Base-by-base conservation (phyloP, 2,113 vertebrate genomes). In the Cynoglossus semilaevis region DNA sequence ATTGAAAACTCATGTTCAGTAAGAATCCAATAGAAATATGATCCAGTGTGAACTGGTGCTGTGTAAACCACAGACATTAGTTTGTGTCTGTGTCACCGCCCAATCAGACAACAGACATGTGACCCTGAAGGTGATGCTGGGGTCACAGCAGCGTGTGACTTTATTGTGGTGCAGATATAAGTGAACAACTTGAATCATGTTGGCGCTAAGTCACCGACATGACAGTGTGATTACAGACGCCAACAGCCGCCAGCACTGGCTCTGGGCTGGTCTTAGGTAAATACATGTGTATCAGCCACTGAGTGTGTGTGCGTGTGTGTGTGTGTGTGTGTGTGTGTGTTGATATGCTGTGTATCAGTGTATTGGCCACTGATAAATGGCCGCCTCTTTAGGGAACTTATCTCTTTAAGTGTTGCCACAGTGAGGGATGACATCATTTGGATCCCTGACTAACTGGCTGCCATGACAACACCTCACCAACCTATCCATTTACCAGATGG, bases 401-500 rank as follows among this genome's bases (percentile, higher is more conserved):
- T 99, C 96, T 95, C 94, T 94, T 91, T 91, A 94, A 93, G 94
- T 94, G 94, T 95, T 90, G 91, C 91, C 81, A 91, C 90, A 91
- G 94, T 98, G 96, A 99, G 93, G 92, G 93, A 99, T 99, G 95
- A 96, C 93, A 94, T 96, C 94, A 95, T 99, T 98, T 98, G 95
- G 96, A 96, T 78, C 81, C 81, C 63, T 65, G 91, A 90, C 90
- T 94, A 94, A 95, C 94, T 94, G 94, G 94, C 94, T 92, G 94
- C 83, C 83, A 87, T 85, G 94, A 94, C 94, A 91, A 94, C 85
- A 85, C 83, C 79, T 77, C 75, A 93, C 95, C 94, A 91, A 93
- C 93, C 95, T 92, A 98, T 98, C 94, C 94, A 97, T 98, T 98
- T 97, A 97, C 95, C 94, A 97, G 96, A 98, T 98, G 94, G 95